Conservation (phyloP, 2,113 vertebrate species). For the Centropus bengalensis region DNA sequence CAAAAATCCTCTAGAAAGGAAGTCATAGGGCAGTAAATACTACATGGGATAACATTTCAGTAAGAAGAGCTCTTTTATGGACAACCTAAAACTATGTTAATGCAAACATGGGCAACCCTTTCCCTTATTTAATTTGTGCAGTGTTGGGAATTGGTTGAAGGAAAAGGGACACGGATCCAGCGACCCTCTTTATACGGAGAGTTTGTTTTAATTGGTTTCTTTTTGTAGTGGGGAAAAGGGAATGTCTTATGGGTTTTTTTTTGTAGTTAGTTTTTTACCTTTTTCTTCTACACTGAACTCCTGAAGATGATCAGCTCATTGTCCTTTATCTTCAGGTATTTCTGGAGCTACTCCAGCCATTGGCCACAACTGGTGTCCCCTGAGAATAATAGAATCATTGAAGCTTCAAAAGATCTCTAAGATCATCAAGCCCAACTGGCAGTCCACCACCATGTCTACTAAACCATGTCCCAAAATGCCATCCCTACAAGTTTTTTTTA, state of each 20-base stretch:
- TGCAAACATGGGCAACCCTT: neutral
- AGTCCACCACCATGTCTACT: too few species aligned
- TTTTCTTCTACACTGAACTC: neutral
- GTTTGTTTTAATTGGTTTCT: too few species aligned
- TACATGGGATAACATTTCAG: constrained; percentile 59
- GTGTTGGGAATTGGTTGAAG: neutral
- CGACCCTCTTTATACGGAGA: too few species aligned
- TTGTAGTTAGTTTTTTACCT: neutral
- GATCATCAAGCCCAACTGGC: too few species aligned
- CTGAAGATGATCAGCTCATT: neutral
- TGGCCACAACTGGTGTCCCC: neutral
- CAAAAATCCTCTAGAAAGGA: constrained; percentile 59
- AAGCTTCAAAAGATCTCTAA: too few species aligned
- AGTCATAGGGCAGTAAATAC: constrained; percentile 55
- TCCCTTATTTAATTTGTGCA: neutral
- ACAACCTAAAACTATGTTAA: constrained; percentile 51
- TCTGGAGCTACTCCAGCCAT: neutral
- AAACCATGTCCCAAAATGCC: too few species aligned
- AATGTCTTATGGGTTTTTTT: neutral
- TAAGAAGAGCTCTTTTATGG: constrained; percentile 57
- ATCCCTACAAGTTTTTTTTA: too few species aligned
- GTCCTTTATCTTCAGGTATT: neutral
- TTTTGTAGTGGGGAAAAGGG: neutral
- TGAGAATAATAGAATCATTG: neutral
- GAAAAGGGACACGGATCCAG: too few species aligned